These are phyloP conservation scores for Mystacides longicornis DNA, from an alignment of 2,888 invertebrate species.

Conservation along the genomic window DNA sequence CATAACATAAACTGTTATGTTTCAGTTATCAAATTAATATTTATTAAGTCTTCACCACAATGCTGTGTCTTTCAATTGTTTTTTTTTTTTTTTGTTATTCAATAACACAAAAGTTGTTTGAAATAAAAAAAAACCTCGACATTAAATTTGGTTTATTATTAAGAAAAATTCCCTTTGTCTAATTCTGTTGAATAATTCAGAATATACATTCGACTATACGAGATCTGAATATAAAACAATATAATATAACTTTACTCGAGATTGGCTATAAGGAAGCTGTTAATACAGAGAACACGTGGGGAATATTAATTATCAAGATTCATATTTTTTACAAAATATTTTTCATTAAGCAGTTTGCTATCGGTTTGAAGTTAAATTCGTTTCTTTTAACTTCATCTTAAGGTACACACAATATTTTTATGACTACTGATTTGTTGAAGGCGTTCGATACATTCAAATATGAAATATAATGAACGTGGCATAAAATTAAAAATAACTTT, in stretches of 20 bases:
- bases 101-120: too few species aligned
- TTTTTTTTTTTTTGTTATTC: too few species aligned
- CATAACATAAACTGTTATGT: too few species aligned
- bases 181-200: constrained; percentile 17
- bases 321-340: not conserved
- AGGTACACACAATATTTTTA: too few species aligned
- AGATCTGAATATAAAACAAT: constrained; percentile 17
- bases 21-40: too few species aligned
- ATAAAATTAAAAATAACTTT: too few species aligned
- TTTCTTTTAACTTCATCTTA: not conserved
- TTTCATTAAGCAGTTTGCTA: not conserved
- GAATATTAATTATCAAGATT: constrained; percentile 1
- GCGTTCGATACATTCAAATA: too few species aligned
- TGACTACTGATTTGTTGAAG: too few species aligned
- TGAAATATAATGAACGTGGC: too few species aligned
- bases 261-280: constrained; percentile 6
- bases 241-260: not conserved
- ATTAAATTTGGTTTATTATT: constrained; percentile 10
- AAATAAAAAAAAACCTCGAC: not conserved
- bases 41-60: too few species aligned
- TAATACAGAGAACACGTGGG: not conserved
- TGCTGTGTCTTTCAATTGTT: too few species aligned
- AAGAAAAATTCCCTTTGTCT: constrained; percentile 10
- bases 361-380: too few species aligned
- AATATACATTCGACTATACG: constrained; percentile 5